Evolutionary conservation across 2,888 invertebrate species (phyloP).

Genomic region (Tanypteryx hageni): DNA sequence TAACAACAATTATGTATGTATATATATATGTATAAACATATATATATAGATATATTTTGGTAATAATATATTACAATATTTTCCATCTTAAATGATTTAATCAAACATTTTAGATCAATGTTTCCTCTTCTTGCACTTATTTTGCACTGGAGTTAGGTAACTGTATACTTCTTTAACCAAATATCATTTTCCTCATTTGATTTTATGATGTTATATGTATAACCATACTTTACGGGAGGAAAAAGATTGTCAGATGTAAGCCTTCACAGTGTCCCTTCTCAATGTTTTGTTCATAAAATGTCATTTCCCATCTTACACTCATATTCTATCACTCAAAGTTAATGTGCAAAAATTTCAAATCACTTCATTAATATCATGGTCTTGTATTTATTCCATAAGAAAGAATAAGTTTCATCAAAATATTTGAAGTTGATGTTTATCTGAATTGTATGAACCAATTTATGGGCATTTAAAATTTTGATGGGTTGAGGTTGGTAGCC

Average conservation of each 20-base stretch:
- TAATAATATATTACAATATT: constrained; percentile 58
- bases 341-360: constrained; percentile 29
- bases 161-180: constrained; percentile 20
- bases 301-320: neutral
- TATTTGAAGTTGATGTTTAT: constrained; percentile 17
- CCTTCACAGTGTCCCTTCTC: neutral
- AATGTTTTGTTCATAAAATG: constrained; percentile 23
- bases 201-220: constrained; percentile 17
- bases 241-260: constrained; percentile 12
- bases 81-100: constrained; percentile 43
- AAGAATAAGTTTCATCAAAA: constrained; percentile 43
- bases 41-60: constrained; percentile 39
- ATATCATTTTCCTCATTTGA: constrained; percentile 43
- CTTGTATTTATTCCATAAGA: constrained; percentile 23
- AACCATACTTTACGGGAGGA: neutral
- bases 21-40: constrained; percentile 48
- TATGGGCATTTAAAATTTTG: neutral
- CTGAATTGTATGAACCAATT: constrained; percentile 16
- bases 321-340: neutral
- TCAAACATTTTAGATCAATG: constrained; percentile 46
- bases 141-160: constrained; percentile 27
- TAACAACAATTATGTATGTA: constrained; percentile 51
- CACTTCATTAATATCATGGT: constrained; percentile 14
- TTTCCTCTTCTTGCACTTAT: constrained; percentile 36
- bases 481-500: too few species aligned